Base-by-base conservation (phyloP, 1,140 invertebrate species). In the Drosophila auraria region DNA sequence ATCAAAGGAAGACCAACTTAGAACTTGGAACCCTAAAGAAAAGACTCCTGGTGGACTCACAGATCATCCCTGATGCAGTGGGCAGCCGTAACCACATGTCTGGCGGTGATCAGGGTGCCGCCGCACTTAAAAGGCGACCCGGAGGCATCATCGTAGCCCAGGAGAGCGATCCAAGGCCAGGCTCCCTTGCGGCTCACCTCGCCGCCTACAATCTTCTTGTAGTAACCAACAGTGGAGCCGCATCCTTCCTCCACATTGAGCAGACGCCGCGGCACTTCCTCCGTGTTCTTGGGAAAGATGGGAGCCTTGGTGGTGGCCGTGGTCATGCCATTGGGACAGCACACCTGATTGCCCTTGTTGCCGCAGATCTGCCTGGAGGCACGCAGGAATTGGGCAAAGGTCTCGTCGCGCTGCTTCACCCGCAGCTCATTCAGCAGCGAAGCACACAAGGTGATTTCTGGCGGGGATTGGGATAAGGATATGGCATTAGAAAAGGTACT, bases 201-300 rank as follows among this genome's bases (percentile, higher is more conserved):
- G 5, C 91, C 84, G 20, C 94, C 94, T 4, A 93, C 93, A 20
- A 94, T 93, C 60, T 94, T 92, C 54, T 92, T 91, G 54, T 83
- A 92, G 5, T 71, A 65, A 1, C 76, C 66, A 36, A 87, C 80
- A 0, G 82, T 92, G 6, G 83, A 70, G 14, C 94, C 94, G 54
- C 94, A 94, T 25, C 91, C 92, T n/a, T 92, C 90, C 7, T 78
- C 79, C 0, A 80, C 74, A 1, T 87, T 86, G 0, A 70, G 74
- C 33, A 92, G 54, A n/a, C 90, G 65, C 3, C 73, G 69, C 6
- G 87, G 91, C 11, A 92, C 56, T 8, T 81, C 90, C 11, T 70
- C 53, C 7, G 30, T 25, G 27, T 81, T 83, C 2, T 40, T 25
- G 0, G 40, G 17, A 8, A n/a, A 17, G 5, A 56, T 27, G 0